phyloP scores from a whole-genome alignment of 2,797 vertebrate species.

The Orientallactaga sibirica region DNA sequence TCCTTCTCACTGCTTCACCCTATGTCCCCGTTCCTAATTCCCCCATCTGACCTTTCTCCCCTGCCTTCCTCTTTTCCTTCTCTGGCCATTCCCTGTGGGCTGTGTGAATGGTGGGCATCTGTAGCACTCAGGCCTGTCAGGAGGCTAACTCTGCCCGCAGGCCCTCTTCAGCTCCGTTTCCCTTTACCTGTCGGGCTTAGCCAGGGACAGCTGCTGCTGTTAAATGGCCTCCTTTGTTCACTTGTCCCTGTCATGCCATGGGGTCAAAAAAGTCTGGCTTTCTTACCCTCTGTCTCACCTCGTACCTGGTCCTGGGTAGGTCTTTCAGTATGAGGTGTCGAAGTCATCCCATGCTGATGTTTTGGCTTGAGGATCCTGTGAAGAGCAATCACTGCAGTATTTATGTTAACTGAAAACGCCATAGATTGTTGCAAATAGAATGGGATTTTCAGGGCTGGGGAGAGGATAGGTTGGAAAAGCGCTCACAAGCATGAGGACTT shows the following conservation, averaged over 20 bases:
- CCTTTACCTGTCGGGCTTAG: not conserved
- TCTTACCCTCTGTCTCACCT: not conserved
- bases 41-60: not conserved
- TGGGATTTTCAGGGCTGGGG: not conserved
- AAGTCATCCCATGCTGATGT: not conserved
- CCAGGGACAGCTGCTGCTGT: not conserved
- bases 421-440: not conserved
- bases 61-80: not conserved
- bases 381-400: not conserved
- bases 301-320: not conserved
- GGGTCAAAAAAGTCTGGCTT: not conserved
- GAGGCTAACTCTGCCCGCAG: not conserved
- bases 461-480: no score
- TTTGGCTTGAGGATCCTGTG: not conserved
- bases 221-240: not conserved
- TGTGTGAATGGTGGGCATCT: not conserved
- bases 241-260: not conserved
- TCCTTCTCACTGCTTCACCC: not conserved
- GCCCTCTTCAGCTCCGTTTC: not conserved
- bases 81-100: not conserved
- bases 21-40: not conserved
- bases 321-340: not conserved
- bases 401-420: constrained; percentile 14
- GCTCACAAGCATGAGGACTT: no score
- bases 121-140: not conserved